phyloP scores from a whole-genome alignment of 2,113 vertebrate species.

The Sorex araneus region DNA sequence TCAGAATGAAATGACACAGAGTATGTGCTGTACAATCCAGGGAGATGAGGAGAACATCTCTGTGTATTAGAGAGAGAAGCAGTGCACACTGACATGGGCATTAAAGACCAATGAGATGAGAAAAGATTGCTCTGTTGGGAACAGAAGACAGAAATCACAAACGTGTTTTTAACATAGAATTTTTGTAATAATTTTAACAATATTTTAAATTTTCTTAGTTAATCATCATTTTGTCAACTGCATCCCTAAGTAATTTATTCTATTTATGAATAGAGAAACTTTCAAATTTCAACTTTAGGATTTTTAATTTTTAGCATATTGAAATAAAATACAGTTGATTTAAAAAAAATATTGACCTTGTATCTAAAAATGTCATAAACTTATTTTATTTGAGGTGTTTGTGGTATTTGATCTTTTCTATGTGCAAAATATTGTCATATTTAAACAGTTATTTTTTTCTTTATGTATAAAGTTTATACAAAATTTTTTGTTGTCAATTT shows the following conservation, averaged over 20 bases:
- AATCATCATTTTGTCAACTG: neutral
- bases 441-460: neutral
- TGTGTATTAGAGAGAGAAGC: accelerated
- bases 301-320: constrained; percentile 28
- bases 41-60: neutral
- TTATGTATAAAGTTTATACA: constrained; percentile 6
- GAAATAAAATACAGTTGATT: neutral
- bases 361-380: neutral
- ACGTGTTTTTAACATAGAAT: neutral
- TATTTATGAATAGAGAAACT: too few species aligned
- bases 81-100: accelerated
- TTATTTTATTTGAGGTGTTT: neutral
- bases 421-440: neutral
- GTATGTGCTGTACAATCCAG: neutral
- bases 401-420: neutral
- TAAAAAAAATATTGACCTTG: neutral
- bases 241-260: too few species aligned
- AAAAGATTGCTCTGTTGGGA: neutral
- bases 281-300: too few species aligned
- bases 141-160: neutral
- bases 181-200: neutral
- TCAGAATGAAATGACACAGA: neutral
- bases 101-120: too few species aligned
- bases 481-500: neutral
- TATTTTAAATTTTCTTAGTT: neutral